Percentiles rank a stretch among this genome's conserved stretches.
Evolutionary conservation across 2,113 vertebrate species (phyloP).

Genomic region (Epinephelus lanceolatus): DNA sequence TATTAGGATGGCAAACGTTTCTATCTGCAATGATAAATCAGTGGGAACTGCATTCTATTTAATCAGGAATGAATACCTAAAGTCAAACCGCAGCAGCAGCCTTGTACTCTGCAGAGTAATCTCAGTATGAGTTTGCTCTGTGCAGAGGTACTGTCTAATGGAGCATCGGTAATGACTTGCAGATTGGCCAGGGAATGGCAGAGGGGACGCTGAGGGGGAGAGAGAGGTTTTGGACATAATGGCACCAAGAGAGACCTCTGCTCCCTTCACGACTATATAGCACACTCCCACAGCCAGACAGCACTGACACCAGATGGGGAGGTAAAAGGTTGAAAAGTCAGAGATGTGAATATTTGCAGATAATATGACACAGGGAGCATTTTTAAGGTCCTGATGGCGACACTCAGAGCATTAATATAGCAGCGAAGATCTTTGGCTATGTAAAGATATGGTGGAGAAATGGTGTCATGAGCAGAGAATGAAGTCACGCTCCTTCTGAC

Average conservation of each 20-base stretch:
- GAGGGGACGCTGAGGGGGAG: slow-evolving; percentile 11
- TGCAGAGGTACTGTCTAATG: slow-evolving; percentile 56
- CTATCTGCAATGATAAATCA: slow-evolving; percentile 49
- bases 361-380: not conserved
- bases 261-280: not conserved
- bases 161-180: slow-evolving; percentile 61
- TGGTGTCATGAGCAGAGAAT: too few species aligned
- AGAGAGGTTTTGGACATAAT: slow-evolving; percentile 34
- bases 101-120: slow-evolving; percentile 23
- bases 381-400: too few species aligned
- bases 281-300: not conserved
- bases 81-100: slow-evolving; percentile 34
- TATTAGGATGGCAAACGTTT: slow-evolving; percentile 42
- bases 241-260: slow-evolving; percentile 26
- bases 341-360: not conserved
- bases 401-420: too few species aligned
- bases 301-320: not conserved
- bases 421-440: too few species aligned
- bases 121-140: slow-evolving; percentile 33
- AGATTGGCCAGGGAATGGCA: slow-evolving; percentile 48
- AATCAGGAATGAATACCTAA: slow-evolving; percentile 32
- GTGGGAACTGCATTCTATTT: slow-evolving; percentile 30
- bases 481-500: too few species aligned
- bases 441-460: too few species aligned
- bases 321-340: not conserved